Evolutionary conservation across 2,888 invertebrate species (phyloP).

Genomic region (Molorchus minor): DNA sequence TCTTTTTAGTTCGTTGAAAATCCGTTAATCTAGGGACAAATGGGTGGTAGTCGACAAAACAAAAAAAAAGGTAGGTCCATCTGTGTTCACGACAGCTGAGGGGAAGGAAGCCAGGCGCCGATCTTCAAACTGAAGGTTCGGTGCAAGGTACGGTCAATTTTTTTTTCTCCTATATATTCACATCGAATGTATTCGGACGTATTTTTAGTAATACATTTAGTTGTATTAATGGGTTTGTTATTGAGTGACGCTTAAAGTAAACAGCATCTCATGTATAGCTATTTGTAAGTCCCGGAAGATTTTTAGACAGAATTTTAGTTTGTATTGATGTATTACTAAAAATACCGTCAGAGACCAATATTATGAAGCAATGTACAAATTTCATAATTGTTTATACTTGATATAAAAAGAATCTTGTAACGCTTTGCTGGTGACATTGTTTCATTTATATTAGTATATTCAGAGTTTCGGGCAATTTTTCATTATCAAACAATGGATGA

Average conservation of each 20-base stretch:
- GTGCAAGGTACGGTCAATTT: slow-evolving; percentile 78
- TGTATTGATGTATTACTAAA: slow-evolving; percentile 4
- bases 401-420: background rate
- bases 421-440: slow-evolving; percentile 11
- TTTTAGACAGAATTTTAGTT: no score
- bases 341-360: background rate
- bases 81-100: slow-evolving; percentile 66
- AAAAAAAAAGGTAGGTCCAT: slow-evolving; percentile 63
- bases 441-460: slow-evolving; percentile 13
- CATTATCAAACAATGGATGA: no score
- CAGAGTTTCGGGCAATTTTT: no score
- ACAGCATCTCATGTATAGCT: no score
- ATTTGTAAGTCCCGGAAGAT: no score
- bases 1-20: slow-evolving; percentile 29
- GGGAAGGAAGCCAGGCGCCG: slow-evolving; percentile 72
- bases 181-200: no score
- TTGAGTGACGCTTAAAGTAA: no score
- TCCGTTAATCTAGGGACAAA: no score
- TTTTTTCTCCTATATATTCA: slow-evolving; percentile 27
- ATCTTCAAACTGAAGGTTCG: slow-evolving; percentile 82
- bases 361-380: slow-evolving; percentile 14
- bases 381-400: background rate
- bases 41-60: slow-evolving; percentile 43
- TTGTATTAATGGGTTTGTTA: no score
- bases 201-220: no score